phyloP scores from a whole-genome alignment of 2,888 invertebrate species.

The Nesidiocoris tenuis region DNA sequence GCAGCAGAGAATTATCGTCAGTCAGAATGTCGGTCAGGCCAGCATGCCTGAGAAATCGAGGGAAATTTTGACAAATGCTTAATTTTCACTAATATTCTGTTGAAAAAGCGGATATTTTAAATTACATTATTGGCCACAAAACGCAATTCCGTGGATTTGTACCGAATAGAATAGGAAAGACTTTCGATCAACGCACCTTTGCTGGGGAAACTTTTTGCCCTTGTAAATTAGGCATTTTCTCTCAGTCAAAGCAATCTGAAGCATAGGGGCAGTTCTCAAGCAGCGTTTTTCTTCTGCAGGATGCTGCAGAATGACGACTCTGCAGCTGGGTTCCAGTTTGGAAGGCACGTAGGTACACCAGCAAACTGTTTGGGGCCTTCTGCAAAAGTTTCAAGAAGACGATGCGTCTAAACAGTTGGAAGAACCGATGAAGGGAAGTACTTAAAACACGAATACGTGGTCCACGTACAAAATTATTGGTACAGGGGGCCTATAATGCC shows the following conservation, averaged over 20 bases:
- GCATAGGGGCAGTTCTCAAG: slow-evolving; percentile 85
- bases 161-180: too few species aligned
- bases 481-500: too few species aligned
- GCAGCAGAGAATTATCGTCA: slow-evolving; percentile 68
- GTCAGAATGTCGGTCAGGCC: slow-evolving; percentile 67
- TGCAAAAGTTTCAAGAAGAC: too few species aligned
- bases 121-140: too few species aligned
- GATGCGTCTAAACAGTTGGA: background rate
- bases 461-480: too few species aligned
- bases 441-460: too few species aligned
- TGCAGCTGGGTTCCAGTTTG: slow-evolving; percentile 67
- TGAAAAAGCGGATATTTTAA: background rate
- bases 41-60: slow-evolving; percentile 55
- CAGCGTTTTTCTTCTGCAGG: slow-evolving; percentile 90
- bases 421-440: too few species aligned
- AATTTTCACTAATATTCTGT: background rate
- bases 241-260: slow-evolving; percentile 70
- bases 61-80: too few species aligned
- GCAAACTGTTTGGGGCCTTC: slow-evolving; percentile 82
- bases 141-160: too few species aligned
- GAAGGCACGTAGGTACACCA: slow-evolving; percentile 84
- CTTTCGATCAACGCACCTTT: too few species aligned
- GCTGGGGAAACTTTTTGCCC: slow-evolving; percentile 80
- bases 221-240: slow-evolving; percentile 76
- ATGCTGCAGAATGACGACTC: slow-evolving; percentile 82